phyloP scores from a whole-genome alignment of 2,797 vertebrate genomes.

The Pteronotus mesoamericanus region DNA sequence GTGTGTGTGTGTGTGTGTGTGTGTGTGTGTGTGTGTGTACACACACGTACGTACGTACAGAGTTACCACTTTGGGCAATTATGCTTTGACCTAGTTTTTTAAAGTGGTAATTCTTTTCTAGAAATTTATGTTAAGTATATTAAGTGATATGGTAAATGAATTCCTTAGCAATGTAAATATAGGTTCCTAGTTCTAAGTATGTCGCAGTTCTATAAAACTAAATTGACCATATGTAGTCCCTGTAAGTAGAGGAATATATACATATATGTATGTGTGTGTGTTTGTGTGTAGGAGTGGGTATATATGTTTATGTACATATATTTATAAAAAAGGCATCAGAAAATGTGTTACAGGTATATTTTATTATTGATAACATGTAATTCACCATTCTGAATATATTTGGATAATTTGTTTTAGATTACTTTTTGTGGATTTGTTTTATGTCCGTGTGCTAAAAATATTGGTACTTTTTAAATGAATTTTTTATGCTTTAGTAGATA shows the following conservation, averaged over 20 bases:
- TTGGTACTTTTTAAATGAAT: neutral
- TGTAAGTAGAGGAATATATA: neutral
- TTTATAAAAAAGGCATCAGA: conserved; percentile 5
- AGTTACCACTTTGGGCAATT: neutral
- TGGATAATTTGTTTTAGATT: neutral
- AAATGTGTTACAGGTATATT: neutral
- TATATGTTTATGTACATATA: neutral
- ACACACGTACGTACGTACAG: too few relatives aligned
- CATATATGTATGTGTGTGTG: neutral
- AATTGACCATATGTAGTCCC: neutral
- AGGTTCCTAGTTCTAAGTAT: neutral
- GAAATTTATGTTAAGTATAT: conserved; percentile 27
- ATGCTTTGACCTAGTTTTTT: conserved; percentile 31
- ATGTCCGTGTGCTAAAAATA: conserved; percentile 29
- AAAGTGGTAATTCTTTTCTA: neutral
- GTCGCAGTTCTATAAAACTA: neutral
- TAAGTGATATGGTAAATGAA: conserved; percentile 20
- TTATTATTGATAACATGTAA: neutral
- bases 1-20: neutral
- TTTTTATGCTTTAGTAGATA: neutral
- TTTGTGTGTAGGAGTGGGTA: neutral
- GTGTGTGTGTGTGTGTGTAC: too few relatives aligned
- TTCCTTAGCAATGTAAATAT: conserved; percentile 14
- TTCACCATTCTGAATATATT: neutral
- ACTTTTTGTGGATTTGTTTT: conserved; percentile 1